Percentiles rank a stretch among this genome's conserved stretches.
Conservation (phyloP, 1,140 invertebrate genomes). For the Drosophila ananassae region DNA sequence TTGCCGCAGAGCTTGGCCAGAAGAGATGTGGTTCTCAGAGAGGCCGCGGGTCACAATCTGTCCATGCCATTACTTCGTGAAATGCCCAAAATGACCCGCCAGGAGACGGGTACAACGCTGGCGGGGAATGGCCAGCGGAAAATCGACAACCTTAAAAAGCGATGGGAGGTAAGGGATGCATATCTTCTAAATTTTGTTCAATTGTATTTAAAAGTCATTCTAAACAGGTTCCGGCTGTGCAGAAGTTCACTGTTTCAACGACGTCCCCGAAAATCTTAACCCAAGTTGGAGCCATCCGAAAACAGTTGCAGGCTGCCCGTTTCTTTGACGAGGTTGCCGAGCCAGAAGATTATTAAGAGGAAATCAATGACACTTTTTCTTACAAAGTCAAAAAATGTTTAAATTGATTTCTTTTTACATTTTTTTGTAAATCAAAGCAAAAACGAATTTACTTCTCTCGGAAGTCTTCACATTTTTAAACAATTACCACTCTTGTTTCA, state of each 20-base stretch:
- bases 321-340: constrained; percentile 61
- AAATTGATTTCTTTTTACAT: constrained; percentile 17
- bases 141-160: constrained; percentile 68
- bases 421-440: constrained; percentile 1
- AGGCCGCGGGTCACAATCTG: constrained; percentile 65
- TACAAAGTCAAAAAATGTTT: constrained; percentile 10
- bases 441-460: constrained; percentile 43
- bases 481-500: constrained; percentile 20
- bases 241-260: constrained; percentile 70
- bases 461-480: constrained; percentile 16
- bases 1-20: constrained; percentile 47
- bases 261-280: constrained; percentile 73
- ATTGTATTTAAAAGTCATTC: not conserved
- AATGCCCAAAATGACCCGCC: constrained; percentile 81
- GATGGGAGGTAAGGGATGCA: constrained; percentile 66
- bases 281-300: constrained; percentile 78
- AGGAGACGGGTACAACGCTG: constrained; percentile 37
- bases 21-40: constrained; percentile 69
- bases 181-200: not conserved
- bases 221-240: constrained; percentile 73
- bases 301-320: constrained; percentile 75
- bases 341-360: constrained; percentile 49
- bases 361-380: constrained; percentile 47
- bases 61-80: constrained; percentile 80
- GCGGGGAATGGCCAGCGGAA: constrained; percentile 34